Percentiles rank a stretch among this genome's conserved stretches.
Evolutionary conservation across 1,140 invertebrate species (phyloP).

Genomic region (Streblospio benedicti): DNA sequence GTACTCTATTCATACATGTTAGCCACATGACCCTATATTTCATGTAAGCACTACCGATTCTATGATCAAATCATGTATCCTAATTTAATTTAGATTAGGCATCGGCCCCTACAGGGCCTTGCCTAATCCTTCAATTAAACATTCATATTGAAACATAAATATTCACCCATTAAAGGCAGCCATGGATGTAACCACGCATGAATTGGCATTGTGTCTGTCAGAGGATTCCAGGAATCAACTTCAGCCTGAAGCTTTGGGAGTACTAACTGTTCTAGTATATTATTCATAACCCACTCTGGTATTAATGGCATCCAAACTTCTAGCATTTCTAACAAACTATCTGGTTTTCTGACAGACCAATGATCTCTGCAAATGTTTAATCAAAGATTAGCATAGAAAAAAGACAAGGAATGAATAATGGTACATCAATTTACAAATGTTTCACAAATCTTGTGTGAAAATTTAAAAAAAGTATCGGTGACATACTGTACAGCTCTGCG

Average conservation of each 20-base stretch:
- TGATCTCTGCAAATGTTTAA: constrained; percentile 17
- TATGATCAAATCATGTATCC: too few species aligned
- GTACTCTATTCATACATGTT: too few species aligned
- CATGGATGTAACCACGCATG: constrained; percentile 96
- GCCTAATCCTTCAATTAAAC: background rate
- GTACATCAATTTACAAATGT: background rate
- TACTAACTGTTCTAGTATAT: constrained; percentile 71
- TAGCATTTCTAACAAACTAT: constrained; percentile 67
- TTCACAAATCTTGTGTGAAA: background rate
- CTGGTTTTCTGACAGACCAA: constrained; percentile 59
- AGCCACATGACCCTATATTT: too few species aligned
- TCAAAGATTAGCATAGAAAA: background rate
- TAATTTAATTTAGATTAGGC: too few species aligned
- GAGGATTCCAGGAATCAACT: constrained; percentile 87
- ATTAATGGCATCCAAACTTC: constrained; percentile 71
- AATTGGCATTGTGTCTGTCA: constrained; percentile 84
- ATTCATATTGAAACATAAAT: background rate
- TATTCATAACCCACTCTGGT: constrained; percentile 73
- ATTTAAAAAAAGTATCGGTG: background rate
- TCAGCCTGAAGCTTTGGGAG: constrained; percentile 68
- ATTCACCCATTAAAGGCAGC: constrained; percentile 64
- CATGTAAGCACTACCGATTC: too few species aligned
- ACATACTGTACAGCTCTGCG: constrained; percentile 60
- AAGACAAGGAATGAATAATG: background rate
- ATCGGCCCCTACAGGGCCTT: too few species aligned